phyloP scores from a whole-genome alignment of 2,888 invertebrate genomes.

The Eupsilia transversa region DNA sequence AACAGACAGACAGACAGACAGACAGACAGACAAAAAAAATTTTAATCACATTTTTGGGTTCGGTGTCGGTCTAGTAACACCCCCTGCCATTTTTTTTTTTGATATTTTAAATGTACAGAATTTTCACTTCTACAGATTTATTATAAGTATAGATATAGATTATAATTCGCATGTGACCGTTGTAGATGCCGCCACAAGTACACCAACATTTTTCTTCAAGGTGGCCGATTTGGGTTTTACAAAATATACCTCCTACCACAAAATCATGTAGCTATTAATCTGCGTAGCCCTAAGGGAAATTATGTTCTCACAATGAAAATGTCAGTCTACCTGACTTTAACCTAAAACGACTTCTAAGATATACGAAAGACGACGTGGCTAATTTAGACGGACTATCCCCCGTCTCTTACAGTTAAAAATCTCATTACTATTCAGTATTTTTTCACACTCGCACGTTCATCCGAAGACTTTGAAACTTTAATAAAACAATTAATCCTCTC shows the following conservation, averaged over 20 bases:
- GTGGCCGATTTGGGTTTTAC: background rate
- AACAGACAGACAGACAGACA: too few relatives aligned
- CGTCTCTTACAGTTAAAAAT: background rate
- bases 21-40: too few relatives aligned
- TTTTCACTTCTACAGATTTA: too few relatives aligned
- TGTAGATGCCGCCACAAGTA: too few relatives aligned
- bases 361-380: background rate
- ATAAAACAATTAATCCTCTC: slow-evolving; percentile 34
- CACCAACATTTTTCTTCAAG: background rate
- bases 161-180: too few relatives aligned
- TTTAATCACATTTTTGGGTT: too few relatives aligned
- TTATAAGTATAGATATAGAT: too few relatives aligned
- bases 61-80: too few relatives aligned
- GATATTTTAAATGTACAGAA: too few relatives aligned
- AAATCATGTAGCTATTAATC: slow-evolving; percentile 1
- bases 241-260: background rate
- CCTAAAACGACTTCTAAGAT: background rate
- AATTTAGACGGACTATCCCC: background rate
- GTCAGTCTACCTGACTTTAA: background rate
- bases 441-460: background rate
- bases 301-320: slow-evolving; percentile 15
- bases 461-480: slow-evolving; percentile 10
- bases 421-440: background rate
- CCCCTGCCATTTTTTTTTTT: too few relatives aligned
- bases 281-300: slow-evolving; percentile 43